Evolutionary conservation across 2,888 invertebrate genomes (phyloP).

Genomic region (Pachymerium ferrugineum): DNA sequence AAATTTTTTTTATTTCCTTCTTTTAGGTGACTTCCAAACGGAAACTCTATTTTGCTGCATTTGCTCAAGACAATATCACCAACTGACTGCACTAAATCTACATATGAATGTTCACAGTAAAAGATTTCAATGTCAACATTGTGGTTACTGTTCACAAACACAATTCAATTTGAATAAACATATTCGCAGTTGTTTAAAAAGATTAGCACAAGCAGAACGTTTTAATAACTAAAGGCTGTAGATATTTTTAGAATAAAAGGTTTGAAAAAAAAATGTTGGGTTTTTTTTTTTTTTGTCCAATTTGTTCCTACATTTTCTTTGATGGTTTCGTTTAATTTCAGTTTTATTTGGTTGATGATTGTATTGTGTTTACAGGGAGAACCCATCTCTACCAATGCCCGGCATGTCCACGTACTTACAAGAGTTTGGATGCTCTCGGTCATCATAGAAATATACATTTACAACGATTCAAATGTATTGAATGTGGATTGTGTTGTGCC

Average conservation of each 20-base stretch:
- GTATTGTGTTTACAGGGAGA: neutral
- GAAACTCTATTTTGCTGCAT: too few relatives aligned
- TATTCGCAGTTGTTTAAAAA: neutral
- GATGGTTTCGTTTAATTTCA: neutral
- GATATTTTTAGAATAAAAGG: neutral
- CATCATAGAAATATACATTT: constrained; percentile 27
- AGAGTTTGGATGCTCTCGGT: neutral
- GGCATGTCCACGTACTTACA: neutral
- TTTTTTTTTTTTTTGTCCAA: neutral
- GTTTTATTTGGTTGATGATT: neutral
- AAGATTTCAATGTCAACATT: neutral
- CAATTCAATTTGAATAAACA: neutral
- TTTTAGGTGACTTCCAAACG: too few relatives aligned
- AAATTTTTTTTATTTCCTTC: too few relatives aligned
- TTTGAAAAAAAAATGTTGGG: neutral
- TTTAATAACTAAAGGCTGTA: too few relatives aligned
- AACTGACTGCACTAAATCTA: too few relatives aligned
- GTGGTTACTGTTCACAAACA: neutral
- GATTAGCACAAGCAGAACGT: too few relatives aligned
- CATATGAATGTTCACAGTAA: too few relatives aligned
- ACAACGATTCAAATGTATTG: constrained; percentile 17
- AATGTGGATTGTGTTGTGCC: constrained; percentile 23
- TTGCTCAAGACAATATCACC: too few relatives aligned
- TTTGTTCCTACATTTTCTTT: neutral
- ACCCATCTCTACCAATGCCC: neutral